Conservation (phyloP, 2,888 invertebrate genomes). For the Ectemnius cavifrons region DNA sequence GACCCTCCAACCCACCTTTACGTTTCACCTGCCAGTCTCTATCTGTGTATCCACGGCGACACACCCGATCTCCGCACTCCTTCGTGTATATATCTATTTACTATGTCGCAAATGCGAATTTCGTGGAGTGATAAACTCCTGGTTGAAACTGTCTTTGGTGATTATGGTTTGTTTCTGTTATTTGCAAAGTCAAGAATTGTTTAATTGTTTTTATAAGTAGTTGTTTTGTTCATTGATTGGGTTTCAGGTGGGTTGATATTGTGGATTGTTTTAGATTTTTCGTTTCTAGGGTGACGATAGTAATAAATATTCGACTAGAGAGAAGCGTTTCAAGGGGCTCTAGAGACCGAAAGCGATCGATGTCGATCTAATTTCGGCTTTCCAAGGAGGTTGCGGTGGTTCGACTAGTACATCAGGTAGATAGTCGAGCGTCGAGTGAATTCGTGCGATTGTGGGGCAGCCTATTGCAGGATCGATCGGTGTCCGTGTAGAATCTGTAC, state of each 20-base stretch:
- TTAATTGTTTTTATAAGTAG: no score
- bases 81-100: background rate
- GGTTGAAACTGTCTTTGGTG: background rate
- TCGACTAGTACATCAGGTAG: background rate
- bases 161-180: no score
- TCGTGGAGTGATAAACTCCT: slow-evolving; percentile 67
- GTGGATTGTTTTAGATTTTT: no score
- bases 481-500: background rate
- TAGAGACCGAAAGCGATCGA: background rate
- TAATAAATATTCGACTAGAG: no score
- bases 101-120: slow-evolving; percentile 50
- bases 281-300: no score
- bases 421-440: background rate
- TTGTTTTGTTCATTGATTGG: no score
- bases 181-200: no score
- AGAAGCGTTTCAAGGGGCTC: no score
- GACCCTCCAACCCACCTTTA: background rate
- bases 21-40: background rate
- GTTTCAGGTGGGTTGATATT: no score
- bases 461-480: background rate
- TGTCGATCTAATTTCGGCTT: slow-evolving; percentile 2
- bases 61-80: slow-evolving; percentile 33
- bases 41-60: slow-evolving; percentile 38
- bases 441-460: background rate
- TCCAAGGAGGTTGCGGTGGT: background rate